Base-by-base conservation (phyloP, 1,140 invertebrate genomes). In the Ips typographus region DNA sequence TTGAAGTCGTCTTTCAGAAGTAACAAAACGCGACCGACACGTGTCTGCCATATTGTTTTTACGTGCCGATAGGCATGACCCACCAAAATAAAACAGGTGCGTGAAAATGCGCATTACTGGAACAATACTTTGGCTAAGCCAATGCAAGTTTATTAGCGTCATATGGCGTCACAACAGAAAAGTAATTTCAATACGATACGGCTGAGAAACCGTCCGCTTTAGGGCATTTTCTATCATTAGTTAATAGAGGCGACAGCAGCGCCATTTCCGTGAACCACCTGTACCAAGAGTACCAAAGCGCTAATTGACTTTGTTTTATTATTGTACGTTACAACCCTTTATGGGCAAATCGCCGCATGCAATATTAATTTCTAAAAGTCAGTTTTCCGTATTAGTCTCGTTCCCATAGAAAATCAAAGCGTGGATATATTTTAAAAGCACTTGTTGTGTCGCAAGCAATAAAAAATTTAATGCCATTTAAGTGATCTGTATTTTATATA, bases 291-390 rank as follows among this genome's bases (percentile, higher is more conserved):
- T 49, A 55, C 52, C 52, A 6, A 55, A 40, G 6, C 37, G 39
- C 40, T 57, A 57, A 57, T 57, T 57, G 39, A 39, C 39, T 57
- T 40, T 22, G 39, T 40, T 36, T 52, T 52, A 52, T 36, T 36
- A 52, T 52, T 22, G 22, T 22, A 22, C 44, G 6, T 22, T 49
- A 22, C 7, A 8, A 22, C 39, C 8, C 37, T 57, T 57, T 40
- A 57, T 40, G 55, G 55, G 5, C 39, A 57, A 57, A n/a, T 22
- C 39, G 39, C 37, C 8, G 40, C 39, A 57, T 57, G 39, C 22
- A 57, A 57, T 57, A 57, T 57, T 57, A 57, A 57, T 57, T 57
- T 57, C 55, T 5, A 40, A 39, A 57, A 22, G 37, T 57, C 8
- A 57, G 39, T 57, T 40, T 57, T 57, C 55, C 55, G 5, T 22